These are phyloP conservation scores for Drosophila virilis DNA, from an alignment of 1,140 invertebrate species.

Conservation along the genomic window DNA sequence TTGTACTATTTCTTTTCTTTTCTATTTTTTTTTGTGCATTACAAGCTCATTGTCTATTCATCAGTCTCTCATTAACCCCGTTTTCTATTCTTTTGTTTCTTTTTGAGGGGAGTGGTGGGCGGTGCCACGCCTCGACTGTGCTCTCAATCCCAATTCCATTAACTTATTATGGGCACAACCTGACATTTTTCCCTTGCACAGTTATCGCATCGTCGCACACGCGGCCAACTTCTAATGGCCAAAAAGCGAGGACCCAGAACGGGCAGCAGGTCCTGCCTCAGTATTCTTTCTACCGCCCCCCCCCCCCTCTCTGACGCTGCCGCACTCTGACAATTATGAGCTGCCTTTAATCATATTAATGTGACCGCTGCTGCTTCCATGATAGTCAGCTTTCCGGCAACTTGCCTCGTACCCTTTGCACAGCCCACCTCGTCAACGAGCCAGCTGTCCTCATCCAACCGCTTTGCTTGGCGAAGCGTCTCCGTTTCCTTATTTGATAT, in stretches of 20 bases:
- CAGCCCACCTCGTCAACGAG: too few relatives aligned
- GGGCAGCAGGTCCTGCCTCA: neutral
- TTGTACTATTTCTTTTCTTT: neutral
- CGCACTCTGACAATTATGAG: conserved; percentile 62
- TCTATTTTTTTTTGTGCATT: conserved; percentile 19
- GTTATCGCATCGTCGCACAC: conserved; percentile 64
- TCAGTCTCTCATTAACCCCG: conserved; percentile 42
- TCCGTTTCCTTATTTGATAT: conserved; percentile 63
- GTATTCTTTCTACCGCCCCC: neutral
- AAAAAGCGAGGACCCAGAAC: conserved; percentile 23
- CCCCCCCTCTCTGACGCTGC: neutral
- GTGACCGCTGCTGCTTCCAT: conserved; percentile 26
- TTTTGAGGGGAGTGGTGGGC: neutral
- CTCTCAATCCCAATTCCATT: conserved; percentile 31
- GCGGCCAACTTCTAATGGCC: conserved; percentile 23
- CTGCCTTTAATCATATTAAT: conserved; percentile 80
- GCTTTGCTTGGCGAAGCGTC: conserved; percentile 52
- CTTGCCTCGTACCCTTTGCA: neutral
- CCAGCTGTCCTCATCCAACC: neutral
- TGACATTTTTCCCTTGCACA: conserved; percentile 39
- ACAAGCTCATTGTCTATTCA: conserved; percentile 49
- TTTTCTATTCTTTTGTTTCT: conserved; percentile 33
- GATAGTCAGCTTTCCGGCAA: conserved; percentile 11
- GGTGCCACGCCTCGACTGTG: neutral
- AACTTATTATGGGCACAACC: conserved; percentile 38